These are phyloP conservation scores for Harpegnathos saltator DNA, from an alignment of 1,140 invertebrate genomes.

Conservation along the genomic window DNA sequence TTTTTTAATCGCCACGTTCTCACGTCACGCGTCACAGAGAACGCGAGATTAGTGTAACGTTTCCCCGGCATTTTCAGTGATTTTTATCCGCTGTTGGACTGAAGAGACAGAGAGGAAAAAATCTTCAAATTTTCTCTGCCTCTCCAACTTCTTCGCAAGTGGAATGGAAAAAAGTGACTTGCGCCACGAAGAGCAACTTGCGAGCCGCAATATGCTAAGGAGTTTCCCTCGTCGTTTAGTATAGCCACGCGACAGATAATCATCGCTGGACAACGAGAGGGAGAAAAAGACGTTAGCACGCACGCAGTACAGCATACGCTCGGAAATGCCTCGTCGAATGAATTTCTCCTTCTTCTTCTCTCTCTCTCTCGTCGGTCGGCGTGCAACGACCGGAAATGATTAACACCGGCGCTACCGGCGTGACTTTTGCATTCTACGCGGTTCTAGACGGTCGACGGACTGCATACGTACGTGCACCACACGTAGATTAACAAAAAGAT, in stretches of 20 bases:
- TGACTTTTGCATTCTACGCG: not conserved
- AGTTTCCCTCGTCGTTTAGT: slow-evolving; percentile 2
- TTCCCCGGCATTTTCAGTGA: not conserved
- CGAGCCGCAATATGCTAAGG: slow-evolving; percentile 19
- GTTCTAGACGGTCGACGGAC: not conserved
- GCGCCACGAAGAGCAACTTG: not conserved
- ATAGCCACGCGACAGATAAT: slow-evolving; percentile 8
- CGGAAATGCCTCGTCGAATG: not conserved
- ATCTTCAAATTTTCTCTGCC: not conserved
- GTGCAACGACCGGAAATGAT: not conserved
- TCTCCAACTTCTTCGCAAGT: not conserved
- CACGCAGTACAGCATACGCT: not conserved
- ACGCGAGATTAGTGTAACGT: not conserved
- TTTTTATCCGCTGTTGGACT: not conserved
- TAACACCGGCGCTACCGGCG: not conserved
- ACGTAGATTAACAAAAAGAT: not conserved
- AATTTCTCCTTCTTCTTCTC: slow-evolving; percentile 2
- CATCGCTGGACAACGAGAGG: not conserved
- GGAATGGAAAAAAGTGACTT: slow-evolving; percentile 11
- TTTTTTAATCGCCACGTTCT: not conserved
- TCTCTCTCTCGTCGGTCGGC: no score
- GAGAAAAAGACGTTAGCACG: slow-evolving; percentile 2
- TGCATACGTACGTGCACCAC: no score
- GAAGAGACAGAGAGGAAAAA: not conserved
- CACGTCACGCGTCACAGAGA: not conserved